Base-by-base conservation (phyloP, 2,113 vertebrate species). In the Dasyornis broadbenti region DNA sequence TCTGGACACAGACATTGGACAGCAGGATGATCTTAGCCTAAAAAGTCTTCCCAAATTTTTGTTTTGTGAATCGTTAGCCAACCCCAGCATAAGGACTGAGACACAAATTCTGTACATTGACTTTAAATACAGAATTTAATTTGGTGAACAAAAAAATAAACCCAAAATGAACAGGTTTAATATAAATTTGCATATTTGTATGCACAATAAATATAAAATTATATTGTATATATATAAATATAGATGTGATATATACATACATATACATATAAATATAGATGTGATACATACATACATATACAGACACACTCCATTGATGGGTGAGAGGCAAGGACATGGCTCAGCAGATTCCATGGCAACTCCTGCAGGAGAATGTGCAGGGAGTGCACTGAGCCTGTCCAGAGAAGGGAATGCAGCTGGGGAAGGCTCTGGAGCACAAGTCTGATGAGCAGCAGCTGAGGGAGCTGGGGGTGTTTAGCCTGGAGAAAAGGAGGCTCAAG, bases 91-190 rank as follows among this genome's bases (percentile, higher is more conserved):
- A 82, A 83, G 28, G 28, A 66, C 27, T 22, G 35, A 90, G 47
- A 53, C 39, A 57, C 2, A 30, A 90, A 6, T 20, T 60, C 57
- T 79, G 33, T 27, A 61, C n/a, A n/a, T 31, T 78, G 35, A 70
- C 39, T 52, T 73, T 52, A 75, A 86, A 94, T 63, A 10, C 7
- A 76, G 26, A 53, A 87, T 64, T 71, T 82, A 4, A 37, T 79
- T 76, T 64, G 30, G 10, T 11, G 15, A 6, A 30, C 53, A 52
- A 64, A 59, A 45, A 3, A 1, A 12, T 15, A 57, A 23, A 54
- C 5, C 0, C 8, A n/a, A 73, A 60, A 7, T 4, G 1, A 59
- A 49, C 1, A 28, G 2, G 37, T 72, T 63, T 15, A 45, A 72
- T 30, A 33, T 9, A n/a, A 26, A 12, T 47, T 49, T 65, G 14